Percentiles rank a stretch among this genome's conserved stretches.
Evolutionary conservation across 2,113 vertebrate genomes (phyloP).

Genomic region (Poeciliopsis retropinna): DNA sequence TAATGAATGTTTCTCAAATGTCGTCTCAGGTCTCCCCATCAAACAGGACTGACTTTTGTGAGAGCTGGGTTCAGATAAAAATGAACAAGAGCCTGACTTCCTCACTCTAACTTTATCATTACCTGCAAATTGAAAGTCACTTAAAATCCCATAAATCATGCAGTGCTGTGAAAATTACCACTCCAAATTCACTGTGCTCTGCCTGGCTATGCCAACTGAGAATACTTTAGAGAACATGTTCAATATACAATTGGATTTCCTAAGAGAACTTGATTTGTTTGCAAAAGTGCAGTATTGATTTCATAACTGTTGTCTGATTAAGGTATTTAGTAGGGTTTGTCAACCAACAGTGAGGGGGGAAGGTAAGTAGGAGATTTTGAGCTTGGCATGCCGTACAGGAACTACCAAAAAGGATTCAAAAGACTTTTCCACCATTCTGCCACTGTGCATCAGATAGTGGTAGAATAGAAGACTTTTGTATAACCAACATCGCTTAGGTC

Average conservation of each 20-base stretch:
- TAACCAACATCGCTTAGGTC: too few species aligned
- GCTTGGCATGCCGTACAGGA: neutral
- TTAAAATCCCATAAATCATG: neutral
- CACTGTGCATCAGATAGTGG: neutral
- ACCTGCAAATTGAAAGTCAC: slow-evolving; percentile 10
- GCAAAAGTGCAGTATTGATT: neutral
- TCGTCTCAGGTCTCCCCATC: slow-evolving; percentile 8
- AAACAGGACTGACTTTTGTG: slow-evolving; percentile 3
- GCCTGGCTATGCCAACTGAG: neutral
- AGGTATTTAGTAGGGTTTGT: slow-evolving; percentile 1
- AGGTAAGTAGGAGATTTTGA: neutral
- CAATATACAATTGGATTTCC: neutral
- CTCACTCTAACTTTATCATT: slow-evolving; percentile 1
- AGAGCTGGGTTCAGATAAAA: slow-evolving; percentile 10
- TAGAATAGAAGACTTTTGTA: neutral
- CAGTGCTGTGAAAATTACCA: neutral
- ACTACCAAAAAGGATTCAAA: neutral
- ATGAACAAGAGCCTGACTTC: slow-evolving; percentile 8
- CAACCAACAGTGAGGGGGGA: neutral
- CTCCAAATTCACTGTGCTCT: neutral
- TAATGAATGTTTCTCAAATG: slow-evolving; percentile 17
- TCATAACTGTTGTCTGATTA: slow-evolving; percentile 4
- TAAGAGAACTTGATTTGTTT: slow-evolving; percentile 1
- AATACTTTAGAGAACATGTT: neutral
- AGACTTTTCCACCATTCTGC: neutral